Evolutionary conservation across 1,140 invertebrate genomes (phyloP).

Genomic region (Mya arenaria): DNA sequence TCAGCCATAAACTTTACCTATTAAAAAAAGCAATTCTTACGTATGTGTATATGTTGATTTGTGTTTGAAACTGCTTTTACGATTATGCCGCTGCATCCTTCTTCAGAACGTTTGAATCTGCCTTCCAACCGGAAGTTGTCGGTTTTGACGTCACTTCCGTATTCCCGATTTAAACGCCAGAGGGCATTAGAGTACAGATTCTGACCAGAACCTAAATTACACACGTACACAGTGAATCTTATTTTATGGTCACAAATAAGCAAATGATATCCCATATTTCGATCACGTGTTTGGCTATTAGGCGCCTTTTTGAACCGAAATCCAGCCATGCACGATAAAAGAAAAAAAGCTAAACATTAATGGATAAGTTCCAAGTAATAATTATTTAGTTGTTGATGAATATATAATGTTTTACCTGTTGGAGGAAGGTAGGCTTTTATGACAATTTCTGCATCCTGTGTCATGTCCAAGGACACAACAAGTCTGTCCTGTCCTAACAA

Average conservation of each 20-base stretch:
- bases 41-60: constrained; percentile 7
- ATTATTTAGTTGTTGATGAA: too few species aligned
- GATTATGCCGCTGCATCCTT: constrained; percentile 8
- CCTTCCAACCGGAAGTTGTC: constrained; percentile 37
- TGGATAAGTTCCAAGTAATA: too few species aligned
- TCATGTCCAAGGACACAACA: constrained; percentile 35
- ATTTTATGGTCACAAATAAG: too few species aligned
- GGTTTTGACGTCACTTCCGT: constrained; percentile 21
- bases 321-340: too few species aligned
- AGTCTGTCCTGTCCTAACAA: constrained; percentile 39
- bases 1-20: too few species aligned
- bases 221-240: too few species aligned
- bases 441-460: constrained; percentile 18
- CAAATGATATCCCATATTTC: too few species aligned
- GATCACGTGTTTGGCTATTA: too few species aligned
- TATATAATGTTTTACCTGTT: constrained; percentile 54
- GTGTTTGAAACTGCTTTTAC: constrained; percentile 3
- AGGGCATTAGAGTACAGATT: constrained; percentile 43
- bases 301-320: too few species aligned
- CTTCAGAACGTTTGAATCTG: constrained; percentile 1
- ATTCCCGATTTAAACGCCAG: constrained; percentile 39
- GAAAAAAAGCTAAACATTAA: too few species aligned
- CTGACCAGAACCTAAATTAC: too few species aligned
- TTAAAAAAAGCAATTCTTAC: too few species aligned
- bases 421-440: constrained; percentile 47